Base-by-base conservation (phyloP, 2,113 vertebrate species). In the Leucosticte australis region DNA sequence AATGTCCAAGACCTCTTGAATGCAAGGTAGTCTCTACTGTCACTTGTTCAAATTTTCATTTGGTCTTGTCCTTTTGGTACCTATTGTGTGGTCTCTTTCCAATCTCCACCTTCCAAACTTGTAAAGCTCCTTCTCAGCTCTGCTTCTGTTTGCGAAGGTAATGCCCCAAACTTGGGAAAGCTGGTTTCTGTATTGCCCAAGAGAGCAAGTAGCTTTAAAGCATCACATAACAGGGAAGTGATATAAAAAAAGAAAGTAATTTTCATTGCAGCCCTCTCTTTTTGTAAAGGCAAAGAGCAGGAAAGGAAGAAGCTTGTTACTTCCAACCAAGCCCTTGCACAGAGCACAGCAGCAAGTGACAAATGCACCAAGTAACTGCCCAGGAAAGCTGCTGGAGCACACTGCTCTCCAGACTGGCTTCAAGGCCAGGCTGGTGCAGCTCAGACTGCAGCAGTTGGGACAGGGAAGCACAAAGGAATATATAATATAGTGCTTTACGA, bases 161-260 rank as follows among this genome's bases (percentile, higher is more conserved):
- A 62, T 6, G 26, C 7, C 12, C 4, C 47, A 62, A 24, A 17
- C n/a, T 17, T 35, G 20, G 33, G 60, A 78, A 92, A 44, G 2
- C 1, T 39, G 39, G 4, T 2, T 63, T 28, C 8, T 65, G 5
- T 50, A 27, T 35, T 60, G 53, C 10, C 10, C 4, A 41, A n/a
- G 42, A 68, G 0, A 49, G 53, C 31, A 83, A 76, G n/a, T 11
- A 37, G 9, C 37, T 67, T 68, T 74, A 33, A 65, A 82, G 15
- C 11, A 77, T 27, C 33, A 42, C 0, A 0, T 18, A 64, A 50
- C 3, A 30, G 6, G 14, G 19, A 56, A 27, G 20, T 44, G 18
- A 41, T 3, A 13, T 23, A 10, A 47, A 79, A 63, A 68, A 47
- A 5, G 2, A 7, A 73, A 69, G 8, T 7, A 33, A 22, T 37